Conservation (phyloP, 1,140 invertebrate species). For the Drosophila tani region DNA sequence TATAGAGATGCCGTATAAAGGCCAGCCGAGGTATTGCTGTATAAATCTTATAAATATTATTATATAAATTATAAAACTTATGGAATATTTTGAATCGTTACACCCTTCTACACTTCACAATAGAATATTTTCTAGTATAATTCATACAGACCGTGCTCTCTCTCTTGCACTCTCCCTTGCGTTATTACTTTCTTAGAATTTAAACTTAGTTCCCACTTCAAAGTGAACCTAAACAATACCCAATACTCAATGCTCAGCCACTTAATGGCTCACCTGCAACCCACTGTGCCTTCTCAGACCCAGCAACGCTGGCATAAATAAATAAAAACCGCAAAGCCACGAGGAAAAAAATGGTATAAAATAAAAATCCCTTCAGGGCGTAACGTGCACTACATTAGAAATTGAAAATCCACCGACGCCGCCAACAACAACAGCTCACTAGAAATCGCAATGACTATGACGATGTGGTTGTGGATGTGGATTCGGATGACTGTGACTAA, state of each 20-base stretch:
- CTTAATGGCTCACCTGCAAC: not conserved
- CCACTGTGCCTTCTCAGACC: conserved; percentile 44
- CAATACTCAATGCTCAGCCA: not conserved
- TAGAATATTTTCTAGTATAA: too few species aligned
- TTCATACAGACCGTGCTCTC: too few species aligned
- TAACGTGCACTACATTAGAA: conserved; percentile 84
- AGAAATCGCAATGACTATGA: conserved; percentile 34
- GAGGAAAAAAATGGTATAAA: conserved; percentile 65
- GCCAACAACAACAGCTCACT: conserved; percentile 40
- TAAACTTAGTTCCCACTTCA: not conserved
- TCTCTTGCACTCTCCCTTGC: too few species aligned
- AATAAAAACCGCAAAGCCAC: conserved; percentile 70
- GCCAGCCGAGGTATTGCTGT: too few species aligned
- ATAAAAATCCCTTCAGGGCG: conserved; percentile 79
- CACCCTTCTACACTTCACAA: too few species aligned
- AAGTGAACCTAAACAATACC: too few species aligned
- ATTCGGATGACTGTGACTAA: conserved; percentile 24
- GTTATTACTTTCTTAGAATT: not conserved
- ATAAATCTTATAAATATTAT: too few species aligned
- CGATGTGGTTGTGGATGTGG: conserved; percentile 29
- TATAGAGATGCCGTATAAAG: too few species aligned
- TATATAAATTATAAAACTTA: too few species aligned
- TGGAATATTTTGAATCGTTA: too few species aligned
- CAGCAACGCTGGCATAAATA: conserved; percentile 62
- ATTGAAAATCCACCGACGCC: conserved; percentile 81